These are phyloP conservation scores for Morpho deidamia DNA, from an alignment of 2,888 invertebrate genomes.

Conservation along the genomic window DNA sequence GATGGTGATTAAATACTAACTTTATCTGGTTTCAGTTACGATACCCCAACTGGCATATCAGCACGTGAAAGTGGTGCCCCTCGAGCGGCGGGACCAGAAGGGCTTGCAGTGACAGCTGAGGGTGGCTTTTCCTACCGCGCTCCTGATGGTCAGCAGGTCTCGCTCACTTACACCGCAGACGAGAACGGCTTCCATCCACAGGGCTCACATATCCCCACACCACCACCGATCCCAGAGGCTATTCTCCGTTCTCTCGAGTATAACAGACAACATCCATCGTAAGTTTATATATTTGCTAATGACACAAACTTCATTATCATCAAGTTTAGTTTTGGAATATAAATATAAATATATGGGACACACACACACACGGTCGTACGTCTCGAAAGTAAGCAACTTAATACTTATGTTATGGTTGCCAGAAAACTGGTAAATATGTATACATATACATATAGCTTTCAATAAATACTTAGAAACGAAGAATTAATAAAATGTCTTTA, in stretches of 20 bases:
- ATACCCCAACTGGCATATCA: slow-evolving; percentile 81
- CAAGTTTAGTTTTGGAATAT: too few relatives aligned
- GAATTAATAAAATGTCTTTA: too few relatives aligned
- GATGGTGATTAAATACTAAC: too few relatives aligned
- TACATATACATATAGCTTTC: too few relatives aligned
- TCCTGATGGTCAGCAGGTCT: slow-evolving; percentile 81
- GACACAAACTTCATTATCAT: too few relatives aligned
- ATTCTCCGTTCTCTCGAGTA: slow-evolving; percentile 72
- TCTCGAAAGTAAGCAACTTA: too few relatives aligned
- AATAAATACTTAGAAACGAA: too few relatives aligned
- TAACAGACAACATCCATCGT: slow-evolving; percentile 46
- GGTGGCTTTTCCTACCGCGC: slow-evolving; percentile 83
- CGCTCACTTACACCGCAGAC: slow-evolving; percentile 27
- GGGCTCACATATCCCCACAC: slow-evolving; percentile 78
- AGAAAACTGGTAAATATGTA: too few relatives aligned
- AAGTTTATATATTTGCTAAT: slow-evolving; percentile 14
- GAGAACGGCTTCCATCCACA: slow-evolving; percentile 14
- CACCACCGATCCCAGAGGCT: slow-evolving; percentile 79
- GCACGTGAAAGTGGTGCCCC: slow-evolving; percentile 79
- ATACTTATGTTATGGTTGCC: too few relatives aligned
- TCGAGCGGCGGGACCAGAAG: slow-evolving; percentile 76
- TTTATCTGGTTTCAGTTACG: slow-evolving; percentile 62
- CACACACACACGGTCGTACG: too few relatives aligned
- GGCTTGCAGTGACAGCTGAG: slow-evolving; percentile 78
- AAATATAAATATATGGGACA: too few relatives aligned